Evolutionary conservation across 2,113 vertebrate species (phyloP), one percentile per base, ranked within the genome.

Genomic region (Odontesthes bonariensis): DNA sequence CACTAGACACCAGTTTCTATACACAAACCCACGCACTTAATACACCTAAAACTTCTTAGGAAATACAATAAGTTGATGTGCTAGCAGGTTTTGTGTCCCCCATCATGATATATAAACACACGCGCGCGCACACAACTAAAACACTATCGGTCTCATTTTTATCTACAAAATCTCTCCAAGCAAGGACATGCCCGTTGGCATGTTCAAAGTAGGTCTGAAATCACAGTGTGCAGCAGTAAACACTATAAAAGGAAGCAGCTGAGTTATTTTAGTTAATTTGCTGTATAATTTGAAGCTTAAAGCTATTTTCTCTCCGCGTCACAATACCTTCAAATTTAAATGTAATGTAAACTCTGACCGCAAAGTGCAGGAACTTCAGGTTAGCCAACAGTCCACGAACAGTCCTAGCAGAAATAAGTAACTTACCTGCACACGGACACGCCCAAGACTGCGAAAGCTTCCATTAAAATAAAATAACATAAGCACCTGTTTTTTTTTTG

Each of bases 371-470:
- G 46, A 55, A 12, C 51, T 47, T 0, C 20, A 35, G 46, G 32
- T 67, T 56, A 62, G 55, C 61, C 55, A 69, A 53, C 19, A 14
- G 9, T 63, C 32, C 72, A 75, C 61, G 59, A 52, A 49, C 72
- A 61, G 23, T 6, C 2, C 35, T 7, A 38, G 5, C 35, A 38
- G 7, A 38, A 38, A 38, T 19, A 27, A 59, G 77, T 69, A 44
- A 71, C 66, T 87, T 70, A 88, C 89, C 86, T 86, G 88, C 2
- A 4, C 38, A 7, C 32, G 0, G 86, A 76, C 88, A 87, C 89
- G 65, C 88, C 88, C 88, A 69, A 73, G 11, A 51, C 8, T 0
- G 14, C 19, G 2, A 9, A 40, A 12, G 20, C 12, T 22, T 58
- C 40, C 61, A 63, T 49, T 60, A 35, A 16, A 22, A 47, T 56